Conservation (phyloP, 2,888 invertebrate species). For the Pammene fasciana region DNA sequence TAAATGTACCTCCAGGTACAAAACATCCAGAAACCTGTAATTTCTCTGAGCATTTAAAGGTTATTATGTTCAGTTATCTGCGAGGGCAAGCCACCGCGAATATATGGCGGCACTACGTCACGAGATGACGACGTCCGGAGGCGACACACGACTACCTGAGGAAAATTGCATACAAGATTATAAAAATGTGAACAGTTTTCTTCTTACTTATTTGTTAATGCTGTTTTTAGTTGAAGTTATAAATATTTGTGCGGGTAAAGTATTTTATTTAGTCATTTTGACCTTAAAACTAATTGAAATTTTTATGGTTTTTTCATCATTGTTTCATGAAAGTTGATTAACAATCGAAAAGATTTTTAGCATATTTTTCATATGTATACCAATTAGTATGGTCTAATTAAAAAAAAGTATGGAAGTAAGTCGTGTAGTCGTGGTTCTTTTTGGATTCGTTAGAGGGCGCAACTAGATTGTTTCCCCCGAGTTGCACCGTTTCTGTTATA, state of each 20-base stretch:
- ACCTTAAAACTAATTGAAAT: no score
- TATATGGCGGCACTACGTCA: slow-evolving; percentile 61
- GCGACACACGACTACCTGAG: slow-evolving; percentile 45
- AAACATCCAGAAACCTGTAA: slow-evolving; percentile 23
- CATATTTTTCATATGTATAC: no score
- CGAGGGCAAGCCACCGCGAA: slow-evolving; percentile 55
- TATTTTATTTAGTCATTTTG: no score
- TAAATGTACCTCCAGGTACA: not conserved
- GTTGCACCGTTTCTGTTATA: no score
- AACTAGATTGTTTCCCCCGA: no score
- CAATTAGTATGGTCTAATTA: no score
- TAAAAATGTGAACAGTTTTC: slow-evolving; percentile 8
- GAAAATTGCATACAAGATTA: slow-evolving; percentile 27
- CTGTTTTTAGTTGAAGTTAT: not conserved
- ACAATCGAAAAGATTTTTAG: no score
- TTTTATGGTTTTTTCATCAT: no score
- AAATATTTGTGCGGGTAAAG: not conserved
- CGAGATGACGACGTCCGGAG: slow-evolving; percentile 52
- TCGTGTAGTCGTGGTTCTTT: no score
- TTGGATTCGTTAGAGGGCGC: no score
- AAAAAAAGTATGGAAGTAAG: no score
- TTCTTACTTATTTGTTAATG: not conserved
- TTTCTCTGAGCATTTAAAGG: slow-evolving; percentile 37
- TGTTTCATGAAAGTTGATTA: no score
- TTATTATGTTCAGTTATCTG: slow-evolving; percentile 53